Evolutionary conservation across 1,140 invertebrate species (phyloP).

Genomic region (Drosophila repletoides): DNA sequence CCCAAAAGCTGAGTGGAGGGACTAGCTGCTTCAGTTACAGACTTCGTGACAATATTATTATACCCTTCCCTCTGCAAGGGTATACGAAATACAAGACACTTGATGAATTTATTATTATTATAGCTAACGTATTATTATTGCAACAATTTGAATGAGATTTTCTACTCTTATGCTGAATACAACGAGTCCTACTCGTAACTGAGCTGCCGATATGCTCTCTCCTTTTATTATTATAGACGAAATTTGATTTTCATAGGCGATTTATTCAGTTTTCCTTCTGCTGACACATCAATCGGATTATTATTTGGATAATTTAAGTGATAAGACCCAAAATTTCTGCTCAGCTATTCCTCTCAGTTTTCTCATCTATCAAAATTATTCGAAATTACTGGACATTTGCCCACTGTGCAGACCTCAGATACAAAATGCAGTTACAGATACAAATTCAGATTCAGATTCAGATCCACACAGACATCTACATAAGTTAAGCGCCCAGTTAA

Average conservation of each 20-base stretch:
- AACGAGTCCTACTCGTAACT: neutral
- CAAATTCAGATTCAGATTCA: constrained; percentile 26
- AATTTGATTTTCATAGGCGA: too few species aligned
- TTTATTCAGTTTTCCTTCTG: constrained; percentile 58
- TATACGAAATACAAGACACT: neutral
- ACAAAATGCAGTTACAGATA: constrained; percentile 34
- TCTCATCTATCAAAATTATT: constrained; percentile 18
- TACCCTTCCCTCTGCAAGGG: too few species aligned
- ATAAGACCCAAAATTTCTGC: neutral
- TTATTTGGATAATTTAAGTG: neutral
- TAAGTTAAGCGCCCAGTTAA: constrained; percentile 17
- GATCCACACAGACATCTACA: neutral
- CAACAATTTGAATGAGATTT: constrained; percentile 7
- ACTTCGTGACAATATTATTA: too few species aligned
- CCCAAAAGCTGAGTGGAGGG: too few species aligned
- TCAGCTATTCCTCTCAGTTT: neutral
- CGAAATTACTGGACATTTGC: constrained; percentile 7
- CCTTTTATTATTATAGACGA: too few species aligned
- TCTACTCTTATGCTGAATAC: neutral
- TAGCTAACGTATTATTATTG: too few species aligned
- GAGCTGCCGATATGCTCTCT: constrained; percentile 9
- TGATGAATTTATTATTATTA: constrained; percentile 36
- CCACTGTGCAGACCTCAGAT: constrained; percentile 26
- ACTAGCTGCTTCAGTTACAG: too few species aligned
- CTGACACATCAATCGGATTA: constrained; percentile 52